Evolutionary conservation across 2,113 vertebrate genomes (phyloP), one percentile per base, ranked within the genome.

Genomic region (Takifugu bimaculatus): DNA sequence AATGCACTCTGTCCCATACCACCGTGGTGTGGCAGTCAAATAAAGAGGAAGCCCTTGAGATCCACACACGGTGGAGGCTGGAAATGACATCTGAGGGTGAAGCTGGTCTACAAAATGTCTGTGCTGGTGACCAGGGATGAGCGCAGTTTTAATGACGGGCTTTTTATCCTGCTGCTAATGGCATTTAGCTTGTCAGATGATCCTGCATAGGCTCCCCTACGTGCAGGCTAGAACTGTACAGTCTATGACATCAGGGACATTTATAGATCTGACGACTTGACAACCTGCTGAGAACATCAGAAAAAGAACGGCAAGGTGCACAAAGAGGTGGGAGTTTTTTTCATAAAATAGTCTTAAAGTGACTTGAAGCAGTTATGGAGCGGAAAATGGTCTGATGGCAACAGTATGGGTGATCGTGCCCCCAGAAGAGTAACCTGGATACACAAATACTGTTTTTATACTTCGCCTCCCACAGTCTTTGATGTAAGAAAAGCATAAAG

Each of bases 381-480:
- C 6, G 43, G 47, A 75, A 75, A 75, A 68, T 56, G 63, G 58
- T 72, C 45, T 54, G 62, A 51, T 49, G 51, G 52, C 54, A 64
- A 65, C 70, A 26, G 57, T 50, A 50, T 25, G 59, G 45, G 50
- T 15, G 49, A 66, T 63, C 63, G 52, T 66, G 55, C 42, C 63
- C 56, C 47, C 60, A 15, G 68, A 63, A 81, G 72, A 75, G 84
- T 87, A 84, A 63, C 76, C 65, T 74, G 76, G 68, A 77, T 57
- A 60, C 79, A 81, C 72, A 63, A 39, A 10, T 39, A 39, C 61
- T 71, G 74, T 61, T 54, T 68, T 54, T 56, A 54, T 47, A 29
- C 63, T 9, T 44, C 60, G 60, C 53, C 72, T 70, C 83, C 78
- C 76, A 79, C 80, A 54, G 44, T 45, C 54, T 52, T 77, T 54